Base-by-base conservation (phyloP, 2,113 vertebrate genomes). In the Bufo bufo region DNA sequence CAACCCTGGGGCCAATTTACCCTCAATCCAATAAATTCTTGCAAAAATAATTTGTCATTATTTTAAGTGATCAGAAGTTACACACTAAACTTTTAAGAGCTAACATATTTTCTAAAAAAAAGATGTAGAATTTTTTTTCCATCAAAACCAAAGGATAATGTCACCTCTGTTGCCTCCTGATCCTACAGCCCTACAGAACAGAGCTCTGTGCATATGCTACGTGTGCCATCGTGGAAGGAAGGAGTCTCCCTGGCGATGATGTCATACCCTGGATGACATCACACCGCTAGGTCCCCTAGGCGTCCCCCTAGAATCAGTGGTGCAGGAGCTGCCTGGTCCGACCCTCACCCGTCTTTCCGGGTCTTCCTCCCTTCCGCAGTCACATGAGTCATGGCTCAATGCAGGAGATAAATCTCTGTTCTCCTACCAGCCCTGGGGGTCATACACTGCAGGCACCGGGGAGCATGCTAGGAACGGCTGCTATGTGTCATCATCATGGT, bases 401-500 rank as follows among this genome's bases (percentile, higher is more conserved):
- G 49, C 56, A 80, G 63, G 77, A 88, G 81, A 84, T 88, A 84
- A 84, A 65, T 49, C 72, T 6, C n/a, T 75, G 45, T 7, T 65
- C 6, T 82, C 14, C 54, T 16, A 84, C 63, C 66, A 81, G 87
- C 65, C 58, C 89, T 69, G 81, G 86, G 85, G 20, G 47, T 47
- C 12, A 59, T 72, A 65, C 52, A 84, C 10, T 0, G 4, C 6
- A 56, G 66, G 11, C 45, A 61, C n/a, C 78, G 75, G 23, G 74
- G 88, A 89, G 90, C 81, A 77, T 87, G 85, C 71, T 89, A 54
- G 85, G 71, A 7, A 89, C 82, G 63, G 74, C 19, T 12, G 69
- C 45, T 61, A 63, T 83, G 69, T 66, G 54, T 13, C 19, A 49
- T 85, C 92, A 87, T 84, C 91, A 95, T 96, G 95, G 95, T 95